A percentile compares a stretch with the other conserved stretches of the same genome.
Conservation (phyloP, 2,797 vertebrate genomes). For the Myotis planiceps region DNA sequence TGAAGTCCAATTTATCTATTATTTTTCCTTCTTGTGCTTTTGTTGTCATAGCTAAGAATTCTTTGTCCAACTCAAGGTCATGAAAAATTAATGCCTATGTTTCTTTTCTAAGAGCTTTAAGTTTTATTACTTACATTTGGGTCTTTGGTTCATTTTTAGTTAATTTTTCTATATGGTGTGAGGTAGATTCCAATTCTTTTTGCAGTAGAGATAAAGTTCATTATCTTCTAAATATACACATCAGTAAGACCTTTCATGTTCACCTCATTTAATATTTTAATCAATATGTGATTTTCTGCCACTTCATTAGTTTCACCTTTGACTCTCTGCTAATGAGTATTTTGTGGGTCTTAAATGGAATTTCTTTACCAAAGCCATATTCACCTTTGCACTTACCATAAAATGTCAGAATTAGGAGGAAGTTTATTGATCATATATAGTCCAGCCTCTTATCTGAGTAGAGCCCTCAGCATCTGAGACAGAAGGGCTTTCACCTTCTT, state of each 20-base stretch:
- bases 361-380: constrained; percentile 19
- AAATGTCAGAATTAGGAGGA: constrained; percentile 31
- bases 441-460: background rate
- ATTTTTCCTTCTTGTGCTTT: background rate
- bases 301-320: constrained; percentile 57
- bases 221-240: background rate
- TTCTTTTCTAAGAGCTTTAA: constrained; percentile 19
- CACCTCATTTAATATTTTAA: constrained; percentile 48
- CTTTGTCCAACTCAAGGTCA: background rate
- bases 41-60: constrained; percentile 21
- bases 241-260: background rate
- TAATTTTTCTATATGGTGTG: constrained; percentile 16
- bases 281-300: constrained; percentile 48
- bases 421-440: background rate
- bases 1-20: background rate
- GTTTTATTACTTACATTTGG: constrained; percentile 30
- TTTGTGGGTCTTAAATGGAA: constrained; percentile 44
- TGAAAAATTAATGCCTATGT: background rate
- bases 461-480: background rate
- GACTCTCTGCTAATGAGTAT: constrained; percentile 32
- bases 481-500: constrained; percentile 37
- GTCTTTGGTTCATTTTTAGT: constrained; percentile 11
- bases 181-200: background rate
- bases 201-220: constrained; percentile 5
- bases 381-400: constrained; percentile 27